These are phyloP conservation scores for Steinernema hermaphroditum DNA, from an alignment of 2,888 invertebrate species.

Conservation along the genomic window DNA sequence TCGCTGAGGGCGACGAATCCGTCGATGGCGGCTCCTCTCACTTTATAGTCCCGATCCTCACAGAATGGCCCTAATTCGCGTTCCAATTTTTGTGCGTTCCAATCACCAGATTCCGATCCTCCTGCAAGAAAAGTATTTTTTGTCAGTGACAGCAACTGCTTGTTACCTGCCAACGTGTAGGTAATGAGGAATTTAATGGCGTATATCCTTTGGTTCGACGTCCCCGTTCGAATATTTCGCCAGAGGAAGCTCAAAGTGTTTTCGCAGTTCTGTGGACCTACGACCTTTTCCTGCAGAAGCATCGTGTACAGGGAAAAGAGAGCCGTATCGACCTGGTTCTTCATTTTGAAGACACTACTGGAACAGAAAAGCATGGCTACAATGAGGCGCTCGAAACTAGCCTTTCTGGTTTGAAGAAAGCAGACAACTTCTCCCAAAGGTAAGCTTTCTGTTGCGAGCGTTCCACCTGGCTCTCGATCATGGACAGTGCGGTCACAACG, in stretches of 20 bases:
- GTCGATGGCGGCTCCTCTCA: slow-evolving; percentile 44
- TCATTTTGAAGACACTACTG: background rate
- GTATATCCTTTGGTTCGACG: background rate
- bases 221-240: slow-evolving; percentile 1
- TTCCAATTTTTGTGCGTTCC: background rate
- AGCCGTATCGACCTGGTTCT: background rate
- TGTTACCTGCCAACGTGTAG: background rate
- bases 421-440: background rate
- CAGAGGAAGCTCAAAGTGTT: background rate
- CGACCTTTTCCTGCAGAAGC: background rate
- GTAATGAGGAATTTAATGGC: slow-evolving; percentile 16
- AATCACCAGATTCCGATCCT: background rate
- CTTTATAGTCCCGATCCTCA: slow-evolving; percentile 48
- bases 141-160: no score
- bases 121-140: no score
- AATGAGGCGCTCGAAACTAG: background rate
- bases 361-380: background rate
- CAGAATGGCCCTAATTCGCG: background rate
- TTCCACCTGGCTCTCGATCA: background rate
- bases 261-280: background rate
- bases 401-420: background rate
- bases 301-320: background rate
- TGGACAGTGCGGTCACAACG: background rate
- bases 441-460: background rate
- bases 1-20: slow-evolving; percentile 27